Evolutionary conservation across 2,888 invertebrate species (phyloP).

Genomic region (Leptopilina drosophilae): DNA sequence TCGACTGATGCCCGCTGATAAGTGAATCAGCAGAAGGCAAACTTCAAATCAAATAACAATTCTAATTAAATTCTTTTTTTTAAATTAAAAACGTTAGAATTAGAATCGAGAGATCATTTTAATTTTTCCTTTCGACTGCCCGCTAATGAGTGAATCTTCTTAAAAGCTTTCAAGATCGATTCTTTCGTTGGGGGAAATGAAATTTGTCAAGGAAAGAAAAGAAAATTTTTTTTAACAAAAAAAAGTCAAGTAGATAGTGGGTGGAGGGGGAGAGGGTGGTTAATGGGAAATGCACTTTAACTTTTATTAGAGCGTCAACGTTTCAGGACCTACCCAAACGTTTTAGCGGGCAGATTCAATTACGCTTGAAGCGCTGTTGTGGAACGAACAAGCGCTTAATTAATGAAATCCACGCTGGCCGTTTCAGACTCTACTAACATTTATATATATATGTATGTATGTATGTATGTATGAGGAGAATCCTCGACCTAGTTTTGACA

Average conservation of each 20-base stretch:
- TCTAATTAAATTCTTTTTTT: no score
- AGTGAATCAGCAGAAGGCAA: no score
- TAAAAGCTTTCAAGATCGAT: conserved; percentile 23
- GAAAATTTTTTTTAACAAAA: not conserved
- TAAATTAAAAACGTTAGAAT: no score
- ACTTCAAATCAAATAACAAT: no score
- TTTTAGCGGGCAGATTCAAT: conserved; percentile 65
- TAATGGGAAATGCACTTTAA: conserved; percentile 56
- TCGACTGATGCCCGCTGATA: no score
- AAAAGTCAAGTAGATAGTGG: conserved; percentile 11
- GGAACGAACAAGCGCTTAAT: conserved; percentile 68
- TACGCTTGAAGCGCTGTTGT: conserved; percentile 65
- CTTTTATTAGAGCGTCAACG: conserved; percentile 60
- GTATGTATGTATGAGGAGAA: not conserved
- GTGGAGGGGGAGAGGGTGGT: not conserved
- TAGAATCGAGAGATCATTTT: not conserved
- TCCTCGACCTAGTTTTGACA: conserved; percentile 19
- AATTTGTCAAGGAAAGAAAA: conserved; percentile 23
- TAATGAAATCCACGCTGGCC: conserved; percentile 70
- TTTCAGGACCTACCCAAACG: conserved; percentile 56
- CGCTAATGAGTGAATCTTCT: not conserved
- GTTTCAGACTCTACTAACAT: conserved; percentile 49
- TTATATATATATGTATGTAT: no score
- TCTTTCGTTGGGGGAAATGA: conserved; percentile 8
- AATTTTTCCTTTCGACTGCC: not conserved